Conservation (phyloP, 2,888 invertebrate species). For the Polyommatus icarus region DNA sequence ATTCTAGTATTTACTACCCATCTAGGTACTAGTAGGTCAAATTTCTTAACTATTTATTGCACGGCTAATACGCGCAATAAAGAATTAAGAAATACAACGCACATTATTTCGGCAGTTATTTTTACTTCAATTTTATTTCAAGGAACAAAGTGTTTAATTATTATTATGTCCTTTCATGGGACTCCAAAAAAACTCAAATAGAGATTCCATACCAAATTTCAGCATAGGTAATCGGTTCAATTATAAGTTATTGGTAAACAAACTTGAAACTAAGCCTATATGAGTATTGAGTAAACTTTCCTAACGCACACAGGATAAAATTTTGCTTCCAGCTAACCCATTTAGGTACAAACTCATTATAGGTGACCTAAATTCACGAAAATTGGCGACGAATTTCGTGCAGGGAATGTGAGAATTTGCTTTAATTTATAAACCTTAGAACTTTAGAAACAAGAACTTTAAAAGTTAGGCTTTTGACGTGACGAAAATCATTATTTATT, state of each 20-base stretch:
- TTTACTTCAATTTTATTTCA: too few species aligned
- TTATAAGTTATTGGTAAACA: neutral
- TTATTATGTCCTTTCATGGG: too few species aligned
- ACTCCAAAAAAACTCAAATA: too few species aligned
- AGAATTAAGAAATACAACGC: too few species aligned
- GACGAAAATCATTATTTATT: neutral
- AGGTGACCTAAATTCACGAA: slow-evolving; percentile 36
- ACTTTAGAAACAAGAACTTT: neutral
- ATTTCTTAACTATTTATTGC: too few species aligned
- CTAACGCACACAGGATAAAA: neutral
- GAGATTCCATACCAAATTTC: too few species aligned
- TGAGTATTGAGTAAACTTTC: neutral
- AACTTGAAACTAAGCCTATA: neutral
- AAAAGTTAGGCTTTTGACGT: neutral
- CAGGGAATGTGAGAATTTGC: slow-evolving; percentile 1
- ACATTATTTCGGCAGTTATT: too few species aligned
- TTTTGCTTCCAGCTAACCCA: slow-evolving; percentile 24
- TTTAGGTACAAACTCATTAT: slow-evolving; percentile 36
- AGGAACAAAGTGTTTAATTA: too few species aligned
- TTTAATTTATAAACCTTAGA: neutral
- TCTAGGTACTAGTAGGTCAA: too few species aligned
- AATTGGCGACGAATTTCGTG: neutral
- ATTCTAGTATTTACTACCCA: too few species aligned
- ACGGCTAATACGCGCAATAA: too few species aligned
- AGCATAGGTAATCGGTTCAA: too few species aligned